Percentiles rank a stretch among this genome's conserved stretches.
Conservation (phyloP, 2,797 vertebrate species). For the Tokudaia tokunoshimensis region DNA sequence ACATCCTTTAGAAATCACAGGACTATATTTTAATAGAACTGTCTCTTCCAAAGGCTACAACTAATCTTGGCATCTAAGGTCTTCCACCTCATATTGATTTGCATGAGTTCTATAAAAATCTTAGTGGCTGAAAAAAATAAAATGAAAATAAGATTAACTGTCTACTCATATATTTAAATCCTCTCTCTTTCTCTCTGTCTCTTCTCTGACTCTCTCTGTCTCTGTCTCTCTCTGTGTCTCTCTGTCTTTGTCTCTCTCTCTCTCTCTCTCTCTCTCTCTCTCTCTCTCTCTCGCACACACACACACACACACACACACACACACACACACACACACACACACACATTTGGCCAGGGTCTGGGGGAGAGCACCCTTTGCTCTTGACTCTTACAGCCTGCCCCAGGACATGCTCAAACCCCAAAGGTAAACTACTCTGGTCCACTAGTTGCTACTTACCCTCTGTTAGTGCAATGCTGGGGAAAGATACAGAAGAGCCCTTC, state of each 20-base stretch:
- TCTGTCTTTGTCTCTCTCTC: not conserved
- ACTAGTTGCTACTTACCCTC: constrained; percentile 45
- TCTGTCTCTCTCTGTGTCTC: too few species aligned
- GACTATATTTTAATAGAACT: not conserved
- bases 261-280: not conserved
- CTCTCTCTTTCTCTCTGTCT: too few species aligned
- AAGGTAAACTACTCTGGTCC: constrained; percentile 36
- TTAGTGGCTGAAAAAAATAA: not conserved
- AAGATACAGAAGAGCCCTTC: not conserved
- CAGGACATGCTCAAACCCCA: constrained; percentile 67
- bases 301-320: not conserved
- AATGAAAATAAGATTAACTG: constrained; percentile 56
- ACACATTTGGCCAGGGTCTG: not conserved
- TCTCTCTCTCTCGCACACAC: fast-evolving
- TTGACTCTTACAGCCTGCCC: constrained; percentile 63
- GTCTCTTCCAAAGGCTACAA: too few species aligned
- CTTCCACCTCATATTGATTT: not conserved
- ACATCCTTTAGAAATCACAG: not conserved
- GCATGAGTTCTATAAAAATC: not conserved
- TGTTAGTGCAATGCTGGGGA: constrained; percentile 51
- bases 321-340: not conserved
- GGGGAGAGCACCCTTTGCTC: constrained; percentile 33
- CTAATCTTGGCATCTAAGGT: constrained; percentile 46
- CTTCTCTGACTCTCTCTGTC: too few species aligned
- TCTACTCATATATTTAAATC: not conserved